Evolutionary conservation across 2,888 invertebrate species (phyloP), one percentile per base, ranked within the genome.

Genomic region (Drosophila mercatorum): DNA sequence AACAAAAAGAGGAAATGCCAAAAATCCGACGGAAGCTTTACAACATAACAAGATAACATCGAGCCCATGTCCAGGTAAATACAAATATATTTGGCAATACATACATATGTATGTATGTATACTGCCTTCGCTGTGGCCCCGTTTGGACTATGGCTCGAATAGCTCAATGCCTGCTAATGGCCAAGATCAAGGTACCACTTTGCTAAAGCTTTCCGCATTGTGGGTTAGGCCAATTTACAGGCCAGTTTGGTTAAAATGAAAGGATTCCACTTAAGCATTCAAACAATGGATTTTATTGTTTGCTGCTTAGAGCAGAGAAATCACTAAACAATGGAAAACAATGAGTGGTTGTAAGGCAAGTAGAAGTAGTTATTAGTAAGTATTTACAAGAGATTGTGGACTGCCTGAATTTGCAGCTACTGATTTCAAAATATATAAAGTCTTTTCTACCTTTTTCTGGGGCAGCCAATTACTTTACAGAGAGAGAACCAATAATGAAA

Each of bases 261-360:
- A 79, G 77, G 77, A 78, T 79, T 68, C 68, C 77, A 68, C 79
- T 78, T 64, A 79, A 58, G 64, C 64, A 71, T 68, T 65, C 79
- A 79, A 66, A 82, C 82, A 82, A 82, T 84, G 82, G 68, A 40
- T 14, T 41, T 63, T 80, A 88, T 85, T 85, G 84, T 85, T 83
- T 59, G 61, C 58, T 62, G 62, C 56, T 40, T 40, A 38, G 47
- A 31, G 51, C 5, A 46, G 49, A 43, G 64, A 55, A 53, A 64
- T 61, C 63, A 55, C 59, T 26, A 46, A 14, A 31, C 67, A 77
- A 75, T 77, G 75, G 71, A 46, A 74, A 57, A 62, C 47, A 47
- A 41, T 38, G 43, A 22, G 36, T 26, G 26, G 26, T 28, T 62
- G 17, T 31, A 31, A 40, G 22, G 34, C 38, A 22, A 43, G 44